Evolutionary conservation across 2,888 invertebrate genomes (phyloP), one percentile per base, ranked within the genome.

Genomic region (Caenorhabditis doughertyi): DNA sequence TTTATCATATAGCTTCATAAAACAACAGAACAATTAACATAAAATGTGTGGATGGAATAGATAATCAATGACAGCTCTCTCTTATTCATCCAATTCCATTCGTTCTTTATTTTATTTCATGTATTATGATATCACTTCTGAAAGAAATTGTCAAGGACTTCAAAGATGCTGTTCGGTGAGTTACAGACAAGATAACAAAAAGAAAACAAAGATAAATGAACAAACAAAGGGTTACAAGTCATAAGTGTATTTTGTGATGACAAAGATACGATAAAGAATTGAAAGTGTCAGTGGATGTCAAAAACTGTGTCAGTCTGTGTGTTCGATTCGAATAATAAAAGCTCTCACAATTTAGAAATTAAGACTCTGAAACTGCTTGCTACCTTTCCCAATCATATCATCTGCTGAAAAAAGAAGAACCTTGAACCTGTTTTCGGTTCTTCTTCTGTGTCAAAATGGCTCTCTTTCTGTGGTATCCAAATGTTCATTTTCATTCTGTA

Each of bases 81-180:
- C 39, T 1, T 42, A 18, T 27, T 18, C 23, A 3, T 23, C n/a
- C 23, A 25, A 18, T 42, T n/a, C 3, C 42, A 7, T 39, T 42
- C 18, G 1, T 4, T 0, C 13, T 1, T 0, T 42, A 11, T 11
- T 29, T 9, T 32, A 18, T 29, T 65, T 32, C 32, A 25, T 53
- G 18, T 35, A 5, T 58, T 2, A 42, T 71, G 47, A 42, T 7
- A 47, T 18, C 11, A 7, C 49, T 58, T 29, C 9, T 71, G 32
- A 71, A 44, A 35, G 58, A 58, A 7, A 23, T 32, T 5, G 11
- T 32, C 3, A 18, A 29, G 8, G 71, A 58, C 35, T 71, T 71
- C 71, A 71, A 49, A 18, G 58, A 47, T 47, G 58, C 71, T 2
- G 16, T 49, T 27, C 49, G 71, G 71, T 71, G 27, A 71, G 71